Base-by-base conservation (phyloP, 2,797 vertebrate species). In the Xenops minutus region DNA sequence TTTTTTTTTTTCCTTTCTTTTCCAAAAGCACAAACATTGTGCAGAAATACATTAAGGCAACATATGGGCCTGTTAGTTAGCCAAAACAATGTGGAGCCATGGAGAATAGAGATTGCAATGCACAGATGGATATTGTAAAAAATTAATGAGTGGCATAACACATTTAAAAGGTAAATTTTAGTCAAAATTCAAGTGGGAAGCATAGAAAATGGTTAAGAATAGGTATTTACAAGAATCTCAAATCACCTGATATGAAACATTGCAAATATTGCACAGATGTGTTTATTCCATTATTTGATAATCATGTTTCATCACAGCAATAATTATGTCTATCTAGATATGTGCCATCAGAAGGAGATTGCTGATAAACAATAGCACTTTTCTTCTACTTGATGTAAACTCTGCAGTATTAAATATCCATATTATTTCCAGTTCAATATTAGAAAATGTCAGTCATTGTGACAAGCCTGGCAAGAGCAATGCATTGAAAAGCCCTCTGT, bases 51-150 rank as follows among this genome's bases (percentile, higher is more conserved):
- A 98, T 98, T 98, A 97, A 97, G 97, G 95, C 97, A 98, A 97
- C 98, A 98, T 98, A 98, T 98, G 98, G 98, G 98, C 91, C 97
- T 97, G 97, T 98, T 98, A 98, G 98, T 98, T 98, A 98, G 98
- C 98, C 98, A 98, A 98, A 98, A 98, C 97, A 98, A 98, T 94
- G 96, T 96, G 94, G 97, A 98, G 93, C 98, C 97, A 92, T 96
- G 95, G 98, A 98, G 97, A 97, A 98, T 97, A 98, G 97, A 97
- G 96, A 97, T 95, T 96, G 97, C 92, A 96, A 98, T 97, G 98
- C 97, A 98, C 98, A 98, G 98, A 98, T 98, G 98, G 98, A 97
- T 98, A 98, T 97, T 98, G 98, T 98, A 98, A 98, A 98, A 98
- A 98, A 98, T 98, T 98, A 98, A 98, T 98, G 98, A 98, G 97